Conservation (phyloP, 1,140 invertebrate species). For the Eubasilissa regina region DNA sequence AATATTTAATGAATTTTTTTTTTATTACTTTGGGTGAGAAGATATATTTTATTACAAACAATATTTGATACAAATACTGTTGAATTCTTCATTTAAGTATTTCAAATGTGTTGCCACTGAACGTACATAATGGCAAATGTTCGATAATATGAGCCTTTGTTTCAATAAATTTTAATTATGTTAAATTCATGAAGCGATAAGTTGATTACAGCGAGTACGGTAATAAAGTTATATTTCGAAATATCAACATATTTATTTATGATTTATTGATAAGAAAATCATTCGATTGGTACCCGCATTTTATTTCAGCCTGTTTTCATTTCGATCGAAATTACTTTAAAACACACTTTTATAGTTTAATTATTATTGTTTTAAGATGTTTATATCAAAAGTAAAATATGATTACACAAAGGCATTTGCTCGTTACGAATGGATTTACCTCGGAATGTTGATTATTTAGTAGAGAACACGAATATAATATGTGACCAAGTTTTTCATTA, state of each 20-base stretch:
- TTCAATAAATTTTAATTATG: slow-evolving; percentile 50
- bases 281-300: slow-evolving; percentile 40
- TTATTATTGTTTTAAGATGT: slow-evolving; percentile 46
- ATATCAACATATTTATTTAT: slow-evolving; percentile 40
- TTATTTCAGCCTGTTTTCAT: slow-evolving; percentile 42
- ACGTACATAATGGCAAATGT: slow-evolving; percentile 17
- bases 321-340: slow-evolving; percentile 40
- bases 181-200: slow-evolving; percentile 51
- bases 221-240: slow-evolving; percentile 48
- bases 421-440: slow-evolving; percentile 41
- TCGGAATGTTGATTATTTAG: slow-evolving; percentile 39
- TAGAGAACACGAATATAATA: slow-evolving; percentile 18
- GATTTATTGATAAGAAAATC: slow-evolving; percentile 48
- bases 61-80: too few relatives aligned
- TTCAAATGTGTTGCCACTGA: too few relatives aligned
- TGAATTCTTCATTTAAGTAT: too few relatives aligned
- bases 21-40: too few relatives aligned
- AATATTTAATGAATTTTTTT: too few relatives aligned
- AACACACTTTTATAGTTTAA: slow-evolving; percentile 46
- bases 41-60: too few relatives aligned
- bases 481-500: slow-evolving; percentile 12
- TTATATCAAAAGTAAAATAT: slow-evolving; percentile 37
- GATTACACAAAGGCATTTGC: slow-evolving; percentile 29
- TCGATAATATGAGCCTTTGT: slow-evolving; percentile 43
- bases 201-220: slow-evolving; percentile 45